Evolutionary conservation across 1,140 invertebrate species (phyloP).

Genomic region (Oryctes rhinoceros): DNA sequence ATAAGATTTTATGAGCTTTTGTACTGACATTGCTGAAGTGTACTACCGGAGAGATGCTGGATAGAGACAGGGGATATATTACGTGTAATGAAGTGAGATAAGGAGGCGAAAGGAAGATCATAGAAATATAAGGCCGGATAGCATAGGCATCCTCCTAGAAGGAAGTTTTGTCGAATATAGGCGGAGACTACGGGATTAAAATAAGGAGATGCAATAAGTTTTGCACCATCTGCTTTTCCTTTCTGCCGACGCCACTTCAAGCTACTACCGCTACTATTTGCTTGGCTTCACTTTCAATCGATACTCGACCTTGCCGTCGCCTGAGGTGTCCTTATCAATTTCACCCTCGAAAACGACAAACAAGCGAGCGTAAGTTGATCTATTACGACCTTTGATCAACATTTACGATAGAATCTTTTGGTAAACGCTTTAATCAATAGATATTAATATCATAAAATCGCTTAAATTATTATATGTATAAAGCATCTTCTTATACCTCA

Average conservation of each 20-base stretch:
- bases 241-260: background rate
- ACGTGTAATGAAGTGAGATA: constrained; percentile 40
- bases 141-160: constrained; percentile 20
- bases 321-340: background rate
- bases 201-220: constrained; percentile 30
- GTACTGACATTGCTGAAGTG: background rate
- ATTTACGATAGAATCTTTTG: background rate
- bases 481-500: no score
- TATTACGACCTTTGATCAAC: no score
- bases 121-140: constrained; percentile 23
- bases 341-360: background rate
- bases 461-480: no score
- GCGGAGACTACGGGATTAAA: constrained; percentile 12
- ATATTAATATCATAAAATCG: no score
- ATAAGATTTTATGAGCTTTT: constrained; percentile 19
- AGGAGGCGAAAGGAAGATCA: constrained; percentile 21
- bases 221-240: constrained; percentile 12
- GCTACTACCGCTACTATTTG: constrained; percentile 14
- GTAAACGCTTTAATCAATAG: no score
- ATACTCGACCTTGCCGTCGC: constrained; percentile 14
- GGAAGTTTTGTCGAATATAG: background rate
- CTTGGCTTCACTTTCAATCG: constrained; percentile 25
- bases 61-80: background rate
- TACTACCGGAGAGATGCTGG: constrained; percentile 6
- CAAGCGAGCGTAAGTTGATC: background rate